Conservation (phyloP, 2,888 invertebrate genomes). For the Hoplodrina blanda region DNA sequence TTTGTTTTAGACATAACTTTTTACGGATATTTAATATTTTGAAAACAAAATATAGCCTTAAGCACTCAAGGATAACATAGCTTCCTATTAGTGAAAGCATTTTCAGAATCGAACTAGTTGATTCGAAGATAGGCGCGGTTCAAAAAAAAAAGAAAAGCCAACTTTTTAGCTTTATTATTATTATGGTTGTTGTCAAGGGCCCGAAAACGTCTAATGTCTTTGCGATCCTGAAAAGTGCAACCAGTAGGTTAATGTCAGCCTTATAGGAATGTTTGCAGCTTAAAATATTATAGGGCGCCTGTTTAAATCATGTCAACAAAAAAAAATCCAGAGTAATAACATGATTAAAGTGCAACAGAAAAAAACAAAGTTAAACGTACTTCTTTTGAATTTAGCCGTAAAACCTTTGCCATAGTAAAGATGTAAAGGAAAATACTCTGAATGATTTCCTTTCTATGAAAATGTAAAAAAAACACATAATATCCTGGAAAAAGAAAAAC, state of each 20-base stretch:
- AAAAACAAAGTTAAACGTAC: neutral
- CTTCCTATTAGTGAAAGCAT: neutral
- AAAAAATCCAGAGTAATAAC: too few species aligned
- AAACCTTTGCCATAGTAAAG: neutral
- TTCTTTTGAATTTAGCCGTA: neutral
- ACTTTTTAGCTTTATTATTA: neutral
- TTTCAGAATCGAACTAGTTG: neutral
- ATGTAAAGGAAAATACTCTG: constrained; percentile 7
- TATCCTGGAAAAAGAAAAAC: constrained; percentile 25
- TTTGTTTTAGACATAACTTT: constrained; percentile 12
- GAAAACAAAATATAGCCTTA: neutral
- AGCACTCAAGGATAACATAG: neutral
- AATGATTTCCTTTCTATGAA: constrained; percentile 7
- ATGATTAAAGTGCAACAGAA: neutral
- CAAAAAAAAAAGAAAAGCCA: too few species aligned
- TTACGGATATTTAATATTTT: too few species aligned
- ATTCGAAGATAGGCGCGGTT: too few species aligned
- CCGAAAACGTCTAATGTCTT: neutral
- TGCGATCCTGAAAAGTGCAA: neutral
- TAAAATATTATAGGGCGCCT: too few species aligned
- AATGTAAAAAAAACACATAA: constrained; percentile 10
- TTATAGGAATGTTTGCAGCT: too few species aligned
- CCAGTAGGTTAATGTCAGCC: neutral
- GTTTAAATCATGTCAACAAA: too few species aligned
- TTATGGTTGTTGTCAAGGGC: neutral